Conservation (phyloP, 2,113 vertebrate species). For the Bucco capensis region DNA sequence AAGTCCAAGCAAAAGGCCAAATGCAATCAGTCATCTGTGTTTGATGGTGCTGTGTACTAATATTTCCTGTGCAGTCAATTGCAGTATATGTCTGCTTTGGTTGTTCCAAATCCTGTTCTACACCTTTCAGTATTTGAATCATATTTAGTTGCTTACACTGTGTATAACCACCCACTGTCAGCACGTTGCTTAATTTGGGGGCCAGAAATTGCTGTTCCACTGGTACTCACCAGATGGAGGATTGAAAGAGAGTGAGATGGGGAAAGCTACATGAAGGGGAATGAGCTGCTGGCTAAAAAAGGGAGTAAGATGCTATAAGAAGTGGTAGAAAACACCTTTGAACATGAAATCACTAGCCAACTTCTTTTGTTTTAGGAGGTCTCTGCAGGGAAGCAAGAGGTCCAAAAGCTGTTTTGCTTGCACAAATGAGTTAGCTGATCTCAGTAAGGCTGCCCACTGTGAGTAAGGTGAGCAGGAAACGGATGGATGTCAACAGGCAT, state of each 20-base stretch:
- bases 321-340: not conserved
- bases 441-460: not conserved
- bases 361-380: not conserved
- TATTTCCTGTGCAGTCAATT: conserved; percentile 14
- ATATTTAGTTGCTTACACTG: not conserved
- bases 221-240: not conserved
- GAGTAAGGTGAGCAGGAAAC: conserved; percentile 56
- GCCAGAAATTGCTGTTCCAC: not conserved
- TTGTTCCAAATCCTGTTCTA: not conserved
- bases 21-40: conserved; percentile 11
- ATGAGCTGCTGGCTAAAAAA: not conserved
- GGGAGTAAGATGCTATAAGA: not conserved
- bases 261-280: not conserved
- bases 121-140: not conserved
- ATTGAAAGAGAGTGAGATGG: not conserved
- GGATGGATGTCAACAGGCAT: conserved; percentile 16
- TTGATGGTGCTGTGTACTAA: not conserved
- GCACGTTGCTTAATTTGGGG: not conserved
- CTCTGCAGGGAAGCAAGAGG: not conserved
- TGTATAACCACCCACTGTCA: not conserved
- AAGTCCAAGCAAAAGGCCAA: conserved; percentile 30
- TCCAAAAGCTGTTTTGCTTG: not conserved
- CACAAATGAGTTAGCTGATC: not conserved
- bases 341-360: not conserved
- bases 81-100: not conserved